Conservation (phyloP, 2,797 vertebrate species). For the Cottoperca gobio region DNA sequence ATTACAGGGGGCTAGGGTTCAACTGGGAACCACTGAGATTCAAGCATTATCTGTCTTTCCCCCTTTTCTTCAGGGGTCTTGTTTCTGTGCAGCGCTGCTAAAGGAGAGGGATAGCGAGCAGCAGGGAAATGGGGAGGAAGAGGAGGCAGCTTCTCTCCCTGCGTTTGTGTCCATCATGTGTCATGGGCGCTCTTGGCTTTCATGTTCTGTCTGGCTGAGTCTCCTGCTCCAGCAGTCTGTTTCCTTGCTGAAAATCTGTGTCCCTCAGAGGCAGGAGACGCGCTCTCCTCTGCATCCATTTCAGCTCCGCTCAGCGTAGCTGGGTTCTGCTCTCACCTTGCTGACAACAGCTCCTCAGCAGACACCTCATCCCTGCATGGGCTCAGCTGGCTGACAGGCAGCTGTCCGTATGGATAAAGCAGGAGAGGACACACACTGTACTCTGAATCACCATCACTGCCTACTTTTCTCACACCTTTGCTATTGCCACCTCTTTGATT, state of each 20-base stretch:
- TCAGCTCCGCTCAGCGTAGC: constrained; percentile 67
- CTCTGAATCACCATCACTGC: constrained; percentile 58
- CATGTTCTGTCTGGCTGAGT: constrained; percentile 85
- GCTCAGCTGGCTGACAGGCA: constrained; percentile 83
- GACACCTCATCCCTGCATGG: constrained; percentile 67
- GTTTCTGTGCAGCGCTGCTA: constrained; percentile 19
- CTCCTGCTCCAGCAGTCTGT: constrained; percentile 83
- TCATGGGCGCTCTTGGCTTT: constrained; percentile 82
- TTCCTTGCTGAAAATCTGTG: constrained; percentile 73
- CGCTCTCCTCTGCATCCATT: constrained; percentile 69
- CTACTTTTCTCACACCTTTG: constrained; percentile 64
- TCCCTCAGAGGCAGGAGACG: constrained; percentile 82
- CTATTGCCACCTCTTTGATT: constrained; percentile 43
- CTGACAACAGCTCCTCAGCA: constrained; percentile 75
- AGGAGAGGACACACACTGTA: constrained; percentile 69
- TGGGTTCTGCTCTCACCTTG: constrained; percentile 69
- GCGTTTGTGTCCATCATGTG: constrained; percentile 84
- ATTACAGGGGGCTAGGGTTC: constrained; percentile 63
- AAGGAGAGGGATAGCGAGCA: constrained; percentile 34
- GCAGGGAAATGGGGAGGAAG: background rate
- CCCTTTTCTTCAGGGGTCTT: constrained; percentile 27
- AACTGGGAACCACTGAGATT: constrained; percentile 45
- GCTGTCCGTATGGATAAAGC: constrained; percentile 78
- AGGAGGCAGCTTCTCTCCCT: constrained; percentile 51
- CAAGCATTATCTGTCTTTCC: constrained; percentile 29